Percentiles rank a stretch among this genome's conserved stretches.
phyloP scores from a whole-genome alignment of 30 jellyfish, hydroid and myxozoan species.

The Aurelia sp. region DNA sequence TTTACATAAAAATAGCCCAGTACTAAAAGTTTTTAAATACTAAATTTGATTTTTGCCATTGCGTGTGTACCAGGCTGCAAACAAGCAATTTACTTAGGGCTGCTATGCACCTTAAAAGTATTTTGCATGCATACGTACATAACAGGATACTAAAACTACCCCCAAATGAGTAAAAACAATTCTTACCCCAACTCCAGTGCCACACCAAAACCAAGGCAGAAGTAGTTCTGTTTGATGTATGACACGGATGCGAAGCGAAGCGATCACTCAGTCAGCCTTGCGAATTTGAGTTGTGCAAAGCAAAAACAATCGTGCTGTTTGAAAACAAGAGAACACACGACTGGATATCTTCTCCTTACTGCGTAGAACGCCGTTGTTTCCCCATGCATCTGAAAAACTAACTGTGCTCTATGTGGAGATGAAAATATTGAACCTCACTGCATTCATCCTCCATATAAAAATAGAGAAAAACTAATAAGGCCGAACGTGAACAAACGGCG shows the following conservation, averaged over 20 bases:
- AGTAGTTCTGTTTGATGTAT: background rate
- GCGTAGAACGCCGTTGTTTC: slow-evolving; percentile 68
- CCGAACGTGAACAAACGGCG: slow-evolving; percentile 67
- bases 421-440: slow-evolving; percentile 50
- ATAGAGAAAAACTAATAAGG: slow-evolving; percentile 79
- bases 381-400: slow-evolving; percentile 64
- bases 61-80: no score
- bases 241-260: slow-evolving; percentile 36
- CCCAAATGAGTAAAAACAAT: no score
- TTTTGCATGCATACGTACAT: no score
- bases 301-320: slow-evolving; percentile 70
- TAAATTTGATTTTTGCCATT: no score
- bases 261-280: slow-evolving; percentile 39
- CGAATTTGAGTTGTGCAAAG: slow-evolving; percentile 56
- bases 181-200: no score
- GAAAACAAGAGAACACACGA: slow-evolving; percentile 59
- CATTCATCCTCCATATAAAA: slow-evolving; percentile 64
- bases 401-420: slow-evolving; percentile 64
- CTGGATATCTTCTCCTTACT: slow-evolving; percentile 69
- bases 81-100: no score
- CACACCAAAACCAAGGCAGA: no score
- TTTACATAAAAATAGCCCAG: no score
- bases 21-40: no score
- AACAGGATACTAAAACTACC: no score
- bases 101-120: no score